Evolutionary conservation across 1,140 invertebrate genomes (phyloP).

Genomic region (Notospermus geniculatus): DNA sequence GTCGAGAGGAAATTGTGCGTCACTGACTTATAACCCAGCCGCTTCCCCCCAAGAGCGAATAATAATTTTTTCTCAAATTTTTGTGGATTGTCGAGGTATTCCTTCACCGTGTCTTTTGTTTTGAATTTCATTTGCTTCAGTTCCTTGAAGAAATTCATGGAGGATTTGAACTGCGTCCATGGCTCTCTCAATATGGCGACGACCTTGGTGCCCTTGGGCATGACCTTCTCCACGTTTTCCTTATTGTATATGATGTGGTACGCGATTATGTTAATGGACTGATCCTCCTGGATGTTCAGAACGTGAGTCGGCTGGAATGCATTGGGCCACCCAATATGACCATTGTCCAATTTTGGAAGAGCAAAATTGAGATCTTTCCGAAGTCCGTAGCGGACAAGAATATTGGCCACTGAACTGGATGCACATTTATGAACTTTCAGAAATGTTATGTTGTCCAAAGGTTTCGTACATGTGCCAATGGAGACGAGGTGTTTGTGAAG

Average conservation of each 20-base stretch:
- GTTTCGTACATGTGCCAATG: neutral
- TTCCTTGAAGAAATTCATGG: constrained; percentile 13
- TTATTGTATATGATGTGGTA: constrained; percentile 18
- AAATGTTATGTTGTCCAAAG: neutral
- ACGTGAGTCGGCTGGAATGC: neutral
- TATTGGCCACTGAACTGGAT: neutral
- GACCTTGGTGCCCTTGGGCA: constrained; percentile 19
- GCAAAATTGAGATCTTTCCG: neutral
- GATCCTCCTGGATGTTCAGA: neutral
- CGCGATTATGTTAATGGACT: constrained; percentile 12
- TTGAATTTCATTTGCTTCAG: neutral
- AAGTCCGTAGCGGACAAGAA: neutral
- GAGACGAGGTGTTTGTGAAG: too few species aligned
- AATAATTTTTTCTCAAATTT: constrained; percentile 2
- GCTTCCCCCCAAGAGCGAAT: neutral
- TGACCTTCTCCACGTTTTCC: constrained; percentile 8
- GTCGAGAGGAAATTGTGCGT: constrained; percentile 4
- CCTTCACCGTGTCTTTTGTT: neutral
- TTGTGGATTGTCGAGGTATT: neutral
- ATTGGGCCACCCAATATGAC: neutral
- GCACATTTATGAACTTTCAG: constrained; percentile 4
- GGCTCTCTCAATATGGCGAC: constrained; percentile 22
- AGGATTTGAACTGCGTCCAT: constrained; percentile 23
- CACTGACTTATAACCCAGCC: neutral
- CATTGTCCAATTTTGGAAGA: neutral